These are phyloP conservation scores for Phrynocephalus forsythii DNA, from an alignment of 2,797 vertebrate species.

Conservation along the genomic window DNA sequence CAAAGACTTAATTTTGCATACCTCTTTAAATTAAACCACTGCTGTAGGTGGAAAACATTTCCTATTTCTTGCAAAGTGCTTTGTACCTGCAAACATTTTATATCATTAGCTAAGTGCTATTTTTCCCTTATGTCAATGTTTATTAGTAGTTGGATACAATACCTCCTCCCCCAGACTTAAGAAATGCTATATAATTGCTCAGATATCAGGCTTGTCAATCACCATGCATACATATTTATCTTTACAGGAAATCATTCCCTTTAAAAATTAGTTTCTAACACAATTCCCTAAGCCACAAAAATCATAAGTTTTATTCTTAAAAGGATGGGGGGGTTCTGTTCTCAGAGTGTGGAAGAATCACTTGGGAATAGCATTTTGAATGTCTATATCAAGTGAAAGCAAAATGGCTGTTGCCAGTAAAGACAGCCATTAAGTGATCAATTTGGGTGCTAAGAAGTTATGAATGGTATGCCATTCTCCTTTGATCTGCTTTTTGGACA, in stretches of 20 bases:
- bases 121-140: background rate
- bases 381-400: constrained; percentile 1
- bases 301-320: background rate
- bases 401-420: constrained; percentile 33
- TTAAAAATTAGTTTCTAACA: background rate
- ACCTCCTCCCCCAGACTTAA: background rate
- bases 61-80: background rate
- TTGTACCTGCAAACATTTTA: too few species aligned
- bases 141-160: background rate
- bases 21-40: background rate
- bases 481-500: constrained; percentile 40
- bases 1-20: background rate
- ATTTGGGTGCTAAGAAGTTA: constrained; percentile 45
- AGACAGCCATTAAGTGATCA: constrained; percentile 27
- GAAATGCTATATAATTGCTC: background rate
- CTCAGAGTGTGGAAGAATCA: too few species aligned
- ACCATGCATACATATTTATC: background rate
- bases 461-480: constrained; percentile 16
- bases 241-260: background rate
- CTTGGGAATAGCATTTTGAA: constrained; percentile 7
- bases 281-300: background rate
- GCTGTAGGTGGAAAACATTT: background rate
- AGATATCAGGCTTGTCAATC: background rate
- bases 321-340: rapidly evolving
- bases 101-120: background rate